Evolutionary conservation across 2,797 vertebrate species (phyloP).

Genomic region (Tympanoctomys barrerae): DNA sequence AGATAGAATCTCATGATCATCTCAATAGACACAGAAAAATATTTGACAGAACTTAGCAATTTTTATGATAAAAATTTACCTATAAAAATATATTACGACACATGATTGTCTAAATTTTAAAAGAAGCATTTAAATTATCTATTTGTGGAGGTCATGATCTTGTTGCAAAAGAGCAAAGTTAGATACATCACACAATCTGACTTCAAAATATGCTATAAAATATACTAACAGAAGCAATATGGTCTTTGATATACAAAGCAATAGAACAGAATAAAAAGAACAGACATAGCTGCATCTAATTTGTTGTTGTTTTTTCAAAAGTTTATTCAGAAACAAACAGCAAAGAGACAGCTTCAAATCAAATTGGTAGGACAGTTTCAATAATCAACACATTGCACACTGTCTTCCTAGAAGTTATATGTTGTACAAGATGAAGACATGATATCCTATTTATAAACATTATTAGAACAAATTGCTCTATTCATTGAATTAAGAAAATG

Average conservation of each 20-base stretch:
- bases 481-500: too few relatives aligned
- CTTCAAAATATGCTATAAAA: not conserved
- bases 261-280: not conserved
- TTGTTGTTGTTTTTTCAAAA: not conserved
- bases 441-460: too few relatives aligned
- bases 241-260: not conserved
- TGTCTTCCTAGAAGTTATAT: too few relatives aligned
- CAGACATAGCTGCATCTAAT: not conserved
- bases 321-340: too few relatives aligned
- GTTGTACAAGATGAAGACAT: too few relatives aligned
- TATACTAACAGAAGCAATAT: not conserved
- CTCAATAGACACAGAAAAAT: not conserved
- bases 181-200: not conserved
- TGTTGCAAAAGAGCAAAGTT: not conserved
- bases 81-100: not conserved
- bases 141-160: not conserved
- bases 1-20: not conserved
- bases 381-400: too few relatives aligned
- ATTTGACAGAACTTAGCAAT: not conserved
- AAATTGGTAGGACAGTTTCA: too few relatives aligned
- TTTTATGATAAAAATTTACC: not conserved
- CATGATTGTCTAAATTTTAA: not conserved
- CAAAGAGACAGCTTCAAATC: too few relatives aligned
- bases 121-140: not conserved
- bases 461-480: too few relatives aligned